Evolutionary conservation across 1,140 invertebrate species (phyloP).

Genomic region (Heliconius nattereri): DNA sequence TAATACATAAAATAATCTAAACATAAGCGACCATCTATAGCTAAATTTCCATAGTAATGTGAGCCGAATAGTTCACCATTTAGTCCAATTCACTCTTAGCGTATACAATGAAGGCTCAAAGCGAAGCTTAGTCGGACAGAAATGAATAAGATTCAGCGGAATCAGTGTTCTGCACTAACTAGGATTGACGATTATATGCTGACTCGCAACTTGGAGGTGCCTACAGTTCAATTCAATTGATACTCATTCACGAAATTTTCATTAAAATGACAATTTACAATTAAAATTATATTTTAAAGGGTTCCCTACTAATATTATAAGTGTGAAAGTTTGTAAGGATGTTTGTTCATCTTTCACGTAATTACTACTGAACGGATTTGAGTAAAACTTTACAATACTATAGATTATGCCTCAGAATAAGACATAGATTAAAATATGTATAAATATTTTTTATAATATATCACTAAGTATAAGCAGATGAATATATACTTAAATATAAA

Average conservation of each 20-base stretch:
- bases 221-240: neutral
- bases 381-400: too few relatives aligned
- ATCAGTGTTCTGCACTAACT: constrained; percentile 14
- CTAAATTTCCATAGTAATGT: neutral
- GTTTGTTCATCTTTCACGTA: too few relatives aligned
- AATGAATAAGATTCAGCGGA: constrained; percentile 22
- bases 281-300: too few relatives aligned
- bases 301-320: too few relatives aligned
- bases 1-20: too few relatives aligned
- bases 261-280: neutral
- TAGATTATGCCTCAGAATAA: too few relatives aligned
- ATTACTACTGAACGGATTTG: too few relatives aligned
- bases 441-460: too few relatives aligned
- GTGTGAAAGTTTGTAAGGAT: too few relatives aligned
- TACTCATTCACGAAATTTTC: neutral
- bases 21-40: neutral
- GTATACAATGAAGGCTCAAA: constrained; percentile 21
- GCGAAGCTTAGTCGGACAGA: neutral
- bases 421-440: too few relatives aligned
- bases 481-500: too few relatives aligned
- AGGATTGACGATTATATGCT: constrained; percentile 19
- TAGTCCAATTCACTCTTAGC: constrained; percentile 14
- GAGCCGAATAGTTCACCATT: neutral
- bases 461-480: too few relatives aligned
- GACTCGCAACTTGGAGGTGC: neutral